phyloP scores from a whole-genome alignment of 2,888 invertebrate species.

The Sepiola atlantica region DNA sequence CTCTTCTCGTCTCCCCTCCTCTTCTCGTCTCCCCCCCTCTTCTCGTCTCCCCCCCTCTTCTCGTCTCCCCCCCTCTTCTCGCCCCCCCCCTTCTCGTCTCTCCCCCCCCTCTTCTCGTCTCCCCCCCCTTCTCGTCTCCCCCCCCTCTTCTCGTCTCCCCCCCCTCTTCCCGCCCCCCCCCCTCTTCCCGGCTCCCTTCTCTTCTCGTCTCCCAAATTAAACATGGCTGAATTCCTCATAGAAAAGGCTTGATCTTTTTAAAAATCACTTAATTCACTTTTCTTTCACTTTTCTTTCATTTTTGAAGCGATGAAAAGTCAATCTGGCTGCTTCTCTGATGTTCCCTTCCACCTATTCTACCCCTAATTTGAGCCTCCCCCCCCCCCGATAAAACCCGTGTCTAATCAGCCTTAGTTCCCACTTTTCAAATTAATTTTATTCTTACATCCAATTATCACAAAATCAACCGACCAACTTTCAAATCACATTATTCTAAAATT shows the following conservation, averaged over 20 bases:
- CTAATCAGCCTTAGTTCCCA: background rate
- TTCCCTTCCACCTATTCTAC: background rate
- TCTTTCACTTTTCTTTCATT: background rate
- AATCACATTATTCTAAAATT: background rate
- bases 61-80: too few species aligned
- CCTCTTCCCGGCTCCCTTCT: too few species aligned
- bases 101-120: too few species aligned
- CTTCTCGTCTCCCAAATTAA: background rate
- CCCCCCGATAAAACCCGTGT: background rate
- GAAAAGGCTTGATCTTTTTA: constrained; percentile 3
- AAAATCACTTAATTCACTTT: background rate
- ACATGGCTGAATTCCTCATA: constrained; percentile 16
- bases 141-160: too few species aligned
- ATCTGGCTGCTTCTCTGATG: background rate
- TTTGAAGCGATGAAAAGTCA: background rate
- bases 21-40: background rate
- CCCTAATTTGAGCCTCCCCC: background rate
- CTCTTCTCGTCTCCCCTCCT: too few species aligned
- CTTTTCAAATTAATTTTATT: background rate
- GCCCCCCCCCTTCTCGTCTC: too few species aligned
- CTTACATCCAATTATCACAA: constrained; percentile 8
- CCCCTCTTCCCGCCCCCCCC: too few species aligned
- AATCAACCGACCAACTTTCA: background rate
- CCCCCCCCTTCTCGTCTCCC: background rate
- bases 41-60: too few species aligned